Evolutionary conservation across 2,888 invertebrate genomes (phyloP).

Genomic region (Tubulanus polymorphus): DNA sequence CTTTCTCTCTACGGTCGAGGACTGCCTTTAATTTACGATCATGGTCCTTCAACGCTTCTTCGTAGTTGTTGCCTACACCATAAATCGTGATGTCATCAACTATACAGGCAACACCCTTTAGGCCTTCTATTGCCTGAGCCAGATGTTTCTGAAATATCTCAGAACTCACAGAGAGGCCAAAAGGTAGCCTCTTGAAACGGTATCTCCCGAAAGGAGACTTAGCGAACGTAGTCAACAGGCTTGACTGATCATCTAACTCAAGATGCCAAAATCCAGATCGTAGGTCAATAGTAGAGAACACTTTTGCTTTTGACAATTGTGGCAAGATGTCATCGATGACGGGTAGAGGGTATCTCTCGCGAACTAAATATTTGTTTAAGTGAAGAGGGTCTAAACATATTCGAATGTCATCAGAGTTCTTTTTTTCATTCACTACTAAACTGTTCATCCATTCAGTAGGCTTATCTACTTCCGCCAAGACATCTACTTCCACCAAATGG

Average conservation of each 20-base stretch:
- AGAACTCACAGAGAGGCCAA: conserved; percentile 15
- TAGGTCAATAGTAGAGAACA: conserved; percentile 20
- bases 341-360: conserved; percentile 20
- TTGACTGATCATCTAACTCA: conserved; percentile 19
- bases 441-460: conserved; percentile 24
- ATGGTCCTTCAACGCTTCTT: too few species aligned
- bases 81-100: conserved; percentile 18
- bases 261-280: conserved; percentile 20
- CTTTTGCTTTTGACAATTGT: conserved; percentile 12
- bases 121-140: conserved; percentile 13
- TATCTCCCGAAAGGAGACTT: conserved; percentile 12
- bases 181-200: conserved; percentile 8
- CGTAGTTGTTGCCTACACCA: too few species aligned
- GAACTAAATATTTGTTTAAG: conserved; percentile 20
- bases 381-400: conserved; percentile 23
- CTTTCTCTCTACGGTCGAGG: too few species aligned
- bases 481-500: conserved; percentile 8
- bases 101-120: conserved; percentile 16
- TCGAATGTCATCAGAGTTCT: conserved; percentile 16
- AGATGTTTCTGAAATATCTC: conserved; percentile 20
- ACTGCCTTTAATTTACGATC: too few species aligned
- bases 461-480: conserved; percentile 16
- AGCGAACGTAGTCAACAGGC: conserved; percentile 19
- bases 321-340: conserved; percentile 22
- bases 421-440: conserved; percentile 18